Percentiles rank a stretch among this genome's conserved stretches.
Conservation (phyloP, 2,888 invertebrate species). For the Tortrix viridana region DNA sequence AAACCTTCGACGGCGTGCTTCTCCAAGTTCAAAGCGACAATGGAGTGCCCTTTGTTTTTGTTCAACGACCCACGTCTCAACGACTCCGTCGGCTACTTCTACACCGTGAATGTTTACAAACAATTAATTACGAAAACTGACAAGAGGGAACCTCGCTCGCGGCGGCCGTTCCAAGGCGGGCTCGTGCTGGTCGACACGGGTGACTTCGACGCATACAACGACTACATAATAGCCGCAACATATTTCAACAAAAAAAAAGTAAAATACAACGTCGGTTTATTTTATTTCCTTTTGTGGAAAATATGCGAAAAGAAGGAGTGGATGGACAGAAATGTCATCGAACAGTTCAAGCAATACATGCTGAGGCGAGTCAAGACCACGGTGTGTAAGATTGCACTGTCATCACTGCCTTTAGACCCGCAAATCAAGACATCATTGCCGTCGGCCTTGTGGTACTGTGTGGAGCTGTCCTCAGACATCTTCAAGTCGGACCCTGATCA, state of each 20-base stretch:
- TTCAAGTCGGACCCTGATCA: conserved; percentile 52
- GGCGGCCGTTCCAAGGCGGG: conserved; percentile 53
- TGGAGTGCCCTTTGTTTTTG: conserved; percentile 56
- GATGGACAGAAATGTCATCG: conserved; percentile 58
- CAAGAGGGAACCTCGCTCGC: conserved; percentile 53
- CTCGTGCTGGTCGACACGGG: conserved; percentile 52
- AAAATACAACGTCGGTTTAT: conserved; percentile 54
- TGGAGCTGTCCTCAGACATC: conserved; percentile 52
- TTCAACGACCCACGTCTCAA: conserved; percentile 49
- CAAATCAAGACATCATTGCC: conserved; percentile 45
- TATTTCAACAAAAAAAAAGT: conserved; percentile 55
- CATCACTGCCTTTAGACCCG: conserved; percentile 57
- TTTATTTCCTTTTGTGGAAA: conserved; percentile 58
- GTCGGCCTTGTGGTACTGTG: conserved; percentile 57
- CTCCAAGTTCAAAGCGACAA: conserved; percentile 50
- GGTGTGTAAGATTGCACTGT: conserved; percentile 52
- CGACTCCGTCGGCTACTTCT: conserved; percentile 57
- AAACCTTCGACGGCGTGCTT: conserved; percentile 46
- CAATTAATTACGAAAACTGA: conserved; percentile 45
- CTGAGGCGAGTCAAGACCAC: conserved; percentile 52
- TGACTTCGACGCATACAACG: conserved; percentile 58
- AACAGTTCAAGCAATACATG: conserved; percentile 52
- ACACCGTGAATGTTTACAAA: conserved; percentile 57
- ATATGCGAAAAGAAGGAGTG: conserved; percentile 57
- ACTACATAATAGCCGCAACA: conserved; percentile 56